Percentiles rank a stretch among this genome's conserved stretches.
These are phyloP conservation scores for Drosophila ustulata DNA, from an alignment of 2,888 invertebrate species.

Conservation along the genomic window DNA sequence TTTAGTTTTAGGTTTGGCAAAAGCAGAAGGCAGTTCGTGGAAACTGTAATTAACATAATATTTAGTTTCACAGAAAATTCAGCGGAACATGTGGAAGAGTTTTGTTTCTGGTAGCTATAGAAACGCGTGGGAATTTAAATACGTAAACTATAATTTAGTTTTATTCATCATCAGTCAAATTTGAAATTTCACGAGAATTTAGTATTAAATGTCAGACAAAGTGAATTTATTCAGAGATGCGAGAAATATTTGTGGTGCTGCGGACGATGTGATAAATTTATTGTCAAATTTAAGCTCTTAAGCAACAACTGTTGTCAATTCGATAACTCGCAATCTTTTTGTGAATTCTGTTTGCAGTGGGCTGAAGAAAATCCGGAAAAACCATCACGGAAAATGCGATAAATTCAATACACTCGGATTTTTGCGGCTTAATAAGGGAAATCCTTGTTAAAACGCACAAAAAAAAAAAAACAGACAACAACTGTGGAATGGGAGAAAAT, in stretches of 20 bases:
- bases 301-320: slow-evolving; percentile 1
- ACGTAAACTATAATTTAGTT: no score
- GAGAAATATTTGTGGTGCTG: background rate
- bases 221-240: background rate
- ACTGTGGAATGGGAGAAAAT: slow-evolving; percentile 19
- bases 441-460: slow-evolving; percentile 39
- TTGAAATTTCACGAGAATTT: background rate
- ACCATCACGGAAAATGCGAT: slow-evolving; percentile 37
- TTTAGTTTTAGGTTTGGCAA: background rate
- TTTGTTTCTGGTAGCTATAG: no score
- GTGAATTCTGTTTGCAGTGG: slow-evolving; percentile 4
- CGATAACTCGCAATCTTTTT: background rate
- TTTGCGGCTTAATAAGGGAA: slow-evolving; percentile 46
- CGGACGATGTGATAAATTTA: slow-evolving; percentile 1
- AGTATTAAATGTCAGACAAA: background rate
- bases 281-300: slow-evolving; percentile 18
- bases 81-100: background rate
- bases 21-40: background rate
- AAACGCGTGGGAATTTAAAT: no score
- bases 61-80: background rate
- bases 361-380: slow-evolving; percentile 11
- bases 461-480: background rate
- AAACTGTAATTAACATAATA: background rate
- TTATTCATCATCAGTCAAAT: no score
- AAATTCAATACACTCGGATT: slow-evolving; percentile 59